These are phyloP conservation scores for Ethmia dodecea DNA, from an alignment of 2,888 invertebrate species.

Conservation along the genomic window DNA sequence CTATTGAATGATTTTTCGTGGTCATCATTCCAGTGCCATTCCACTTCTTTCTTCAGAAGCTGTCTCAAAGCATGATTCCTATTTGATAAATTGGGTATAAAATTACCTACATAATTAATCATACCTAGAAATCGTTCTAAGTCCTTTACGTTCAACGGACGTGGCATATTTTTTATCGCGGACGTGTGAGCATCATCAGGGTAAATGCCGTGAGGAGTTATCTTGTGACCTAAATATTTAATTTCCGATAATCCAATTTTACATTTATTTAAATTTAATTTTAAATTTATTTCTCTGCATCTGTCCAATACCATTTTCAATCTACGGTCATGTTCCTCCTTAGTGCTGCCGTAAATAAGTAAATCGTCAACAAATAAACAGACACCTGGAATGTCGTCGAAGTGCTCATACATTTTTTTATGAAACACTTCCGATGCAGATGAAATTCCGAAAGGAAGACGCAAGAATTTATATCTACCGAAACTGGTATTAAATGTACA, in stretches of 20 bases:
- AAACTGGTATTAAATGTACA: no score
- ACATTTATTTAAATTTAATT: conserved; percentile 13
- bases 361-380: no score
- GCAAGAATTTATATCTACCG: conserved; percentile 17
- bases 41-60: conserved; percentile 18
- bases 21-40: conserved; percentile 17
- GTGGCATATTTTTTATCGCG: conserved; percentile 19
- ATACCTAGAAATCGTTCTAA: conserved; percentile 23
- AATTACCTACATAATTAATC: conserved; percentile 23
- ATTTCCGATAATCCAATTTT: conserved; percentile 9
- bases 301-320: conserved; percentile 7
- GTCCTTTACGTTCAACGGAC: conserved; percentile 10
- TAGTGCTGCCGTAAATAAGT: no score
- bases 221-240: conserved; percentile 3
- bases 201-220: no score
- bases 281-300: conserved; percentile 9
- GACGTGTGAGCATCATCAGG: no score
- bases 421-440: conserved; percentile 23
- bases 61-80: conserved; percentile 2
- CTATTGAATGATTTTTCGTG: conserved; percentile 4
- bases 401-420: conserved; percentile 8
- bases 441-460: conserved; percentile 20
- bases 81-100: conserved; percentile 24
- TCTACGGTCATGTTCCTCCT: conserved; percentile 12
- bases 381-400: no score